Percentiles rank a stretch among this genome's conserved stretches.
Evolutionary conservation across 2,113 vertebrate genomes (phyloP).

Genomic region (Istiophorus platypterus): DNA sequence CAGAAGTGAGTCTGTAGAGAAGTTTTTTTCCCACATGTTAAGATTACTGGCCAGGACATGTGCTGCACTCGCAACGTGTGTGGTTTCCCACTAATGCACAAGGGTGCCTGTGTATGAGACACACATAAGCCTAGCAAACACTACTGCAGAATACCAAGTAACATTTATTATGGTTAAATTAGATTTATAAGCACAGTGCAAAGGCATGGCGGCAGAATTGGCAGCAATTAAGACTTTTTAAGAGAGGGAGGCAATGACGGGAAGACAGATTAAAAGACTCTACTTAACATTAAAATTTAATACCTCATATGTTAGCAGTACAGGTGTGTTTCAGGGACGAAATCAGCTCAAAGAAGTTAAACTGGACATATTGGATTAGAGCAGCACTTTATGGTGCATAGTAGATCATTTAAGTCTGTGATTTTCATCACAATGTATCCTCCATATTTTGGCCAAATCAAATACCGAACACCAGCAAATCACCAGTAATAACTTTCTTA

Average conservation of each 20-base stretch:
- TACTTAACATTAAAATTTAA: conserved; percentile 49
- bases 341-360: not conserved
- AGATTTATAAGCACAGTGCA: conserved; percentile 65
- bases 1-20: conserved; percentile 41
- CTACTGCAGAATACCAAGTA: conserved; percentile 67
- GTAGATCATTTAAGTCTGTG: not conserved
- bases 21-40: conserved; percentile 61
- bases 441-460: not conserved
- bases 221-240: conserved; percentile 76
- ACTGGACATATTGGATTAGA: not conserved
- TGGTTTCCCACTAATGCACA: conserved; percentile 71
- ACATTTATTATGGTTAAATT: conserved; percentile 67
- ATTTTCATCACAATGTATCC: not conserved
- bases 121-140: conserved; percentile 64
- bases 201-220: conserved; percentile 57
- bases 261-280: conserved; percentile 69
- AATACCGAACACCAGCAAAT: not conserved
- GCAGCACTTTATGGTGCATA: not conserved
- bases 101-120: conserved; percentile 43
- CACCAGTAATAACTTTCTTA: not conserved
- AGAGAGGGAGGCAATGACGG: conserved; percentile 67
- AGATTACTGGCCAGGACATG: conserved; percentile 67
- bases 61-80: conserved; percentile 75
- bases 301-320: conserved; percentile 44
- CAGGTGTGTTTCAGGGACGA: conserved; percentile 23